These are phyloP conservation scores for Apamea anceps DNA, from an alignment of 2,888 invertebrate genomes.

Conservation along the genomic window DNA sequence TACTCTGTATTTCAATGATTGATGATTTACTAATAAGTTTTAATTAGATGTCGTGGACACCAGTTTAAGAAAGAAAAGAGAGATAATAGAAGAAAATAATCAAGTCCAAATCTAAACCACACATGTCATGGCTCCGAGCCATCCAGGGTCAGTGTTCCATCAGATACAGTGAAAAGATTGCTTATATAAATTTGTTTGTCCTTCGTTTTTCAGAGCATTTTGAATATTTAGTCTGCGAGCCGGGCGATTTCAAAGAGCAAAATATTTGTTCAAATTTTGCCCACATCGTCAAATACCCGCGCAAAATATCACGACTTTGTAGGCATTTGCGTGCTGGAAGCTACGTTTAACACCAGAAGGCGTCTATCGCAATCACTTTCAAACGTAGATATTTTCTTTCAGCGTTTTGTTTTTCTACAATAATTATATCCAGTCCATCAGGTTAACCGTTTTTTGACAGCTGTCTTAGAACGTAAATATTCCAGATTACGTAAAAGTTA, in stretches of 20 bases:
- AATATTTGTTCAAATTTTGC: not conserved
- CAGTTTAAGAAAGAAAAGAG: not conserved
- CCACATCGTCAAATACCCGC: not conserved
- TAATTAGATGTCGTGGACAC: conserved; percentile 35
- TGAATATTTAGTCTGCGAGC: not conserved
- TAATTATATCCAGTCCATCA: too few species aligned
- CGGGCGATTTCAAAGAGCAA: not conserved
- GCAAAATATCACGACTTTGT: not conserved
- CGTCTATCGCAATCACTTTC: not conserved
- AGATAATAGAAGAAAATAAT: not conserved
- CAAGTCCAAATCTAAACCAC: not conserved
- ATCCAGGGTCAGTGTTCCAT: not conserved
- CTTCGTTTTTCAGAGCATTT: not conserved
- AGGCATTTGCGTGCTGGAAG: not conserved
- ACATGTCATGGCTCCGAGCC: not conserved
- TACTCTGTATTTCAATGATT: not conserved
- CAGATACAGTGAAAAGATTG: not conserved
- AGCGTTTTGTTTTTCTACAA: not conserved
- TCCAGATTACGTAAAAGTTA: too few species aligned
- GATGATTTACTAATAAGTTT: not conserved
- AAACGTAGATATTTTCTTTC: not conserved
- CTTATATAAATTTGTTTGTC: not conserved
- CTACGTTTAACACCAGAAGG: not conserved
- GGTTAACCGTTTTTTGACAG: too few species aligned
- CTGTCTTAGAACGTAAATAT: too few species aligned